Base-by-base conservation (phyloP, 2,113 vertebrate genomes). In the Epinephelus fuscoguttatus region DNA sequence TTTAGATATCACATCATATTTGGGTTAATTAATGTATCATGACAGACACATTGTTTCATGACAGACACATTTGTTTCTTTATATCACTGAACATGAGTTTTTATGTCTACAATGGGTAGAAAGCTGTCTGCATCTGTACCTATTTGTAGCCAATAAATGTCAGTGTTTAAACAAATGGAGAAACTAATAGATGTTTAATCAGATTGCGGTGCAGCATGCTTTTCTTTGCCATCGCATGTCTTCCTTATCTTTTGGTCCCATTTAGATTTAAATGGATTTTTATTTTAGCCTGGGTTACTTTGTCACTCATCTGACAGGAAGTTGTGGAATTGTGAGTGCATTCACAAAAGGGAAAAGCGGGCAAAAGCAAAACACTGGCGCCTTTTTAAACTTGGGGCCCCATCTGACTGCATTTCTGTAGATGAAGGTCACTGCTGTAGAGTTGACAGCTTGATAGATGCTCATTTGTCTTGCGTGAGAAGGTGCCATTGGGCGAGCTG, bases 391-490 rank as follows among this genome's bases (percentile, higher is more conserved):
- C 30, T 37, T 72, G 85, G 80, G 68, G 78, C 86, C 84, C 75
- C 68, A 61, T 86, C 64, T 61, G 63, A 85, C 5, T 45, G 72
- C 78, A 70, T 91, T 84, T 85, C 80, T 88, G 17, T 21, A 56
- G 72, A 81, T 42, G 69, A 79, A 89, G 70, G 81, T 82, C 84
- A 67, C 37, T 1, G 23, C 40, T 40, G 59, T 69, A 60, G 72
- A 87, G 81, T 78, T 93, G 89, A 92, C 84, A 87, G 77, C 70
- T 90, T 91, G 91, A 91, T 88, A 91, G 92, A 84, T 92, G 87
- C 79, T 94, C 85, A 78, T 94, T 94, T 93, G 89, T 91, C 90
- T 90, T 87, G 91, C 82, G 91, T 94, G 93, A 94, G 93, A 93
- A 92, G 88, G 89, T 94, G 83, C 84, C 79, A 42, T 88, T 81